Conservation (phyloP, 1,140 invertebrate genomes). For the Yoshiicerus persimilis region DNA sequence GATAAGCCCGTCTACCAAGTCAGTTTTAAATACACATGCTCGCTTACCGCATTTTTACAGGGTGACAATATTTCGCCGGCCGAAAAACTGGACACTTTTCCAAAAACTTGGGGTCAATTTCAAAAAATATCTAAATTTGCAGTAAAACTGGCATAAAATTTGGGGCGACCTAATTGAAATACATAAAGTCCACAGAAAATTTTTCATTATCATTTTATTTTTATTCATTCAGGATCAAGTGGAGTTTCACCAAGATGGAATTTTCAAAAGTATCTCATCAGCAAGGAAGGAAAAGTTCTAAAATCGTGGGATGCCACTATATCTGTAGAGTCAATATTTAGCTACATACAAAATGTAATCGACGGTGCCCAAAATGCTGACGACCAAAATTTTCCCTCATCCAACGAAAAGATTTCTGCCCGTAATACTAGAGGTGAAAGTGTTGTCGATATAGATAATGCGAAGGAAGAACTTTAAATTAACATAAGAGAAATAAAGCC, state of each 20-base stretch:
- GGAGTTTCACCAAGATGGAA: constrained; percentile 57
- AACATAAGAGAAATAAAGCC: neutral
- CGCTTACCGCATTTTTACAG: no score
- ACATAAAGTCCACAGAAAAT: no score
- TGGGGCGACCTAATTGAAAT: no score
- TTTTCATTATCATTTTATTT: no score
- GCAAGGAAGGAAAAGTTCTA: constrained; percentile 55
- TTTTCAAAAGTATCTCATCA: constrained; percentile 62
- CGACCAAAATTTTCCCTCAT: neutral
- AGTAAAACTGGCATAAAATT: no score
- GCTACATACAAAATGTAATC: constrained; percentile 48
- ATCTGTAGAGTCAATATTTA: constrained; percentile 56
- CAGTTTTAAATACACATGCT: no score
- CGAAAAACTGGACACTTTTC: no score
- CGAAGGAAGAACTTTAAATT: neutral
- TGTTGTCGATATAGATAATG: neutral
- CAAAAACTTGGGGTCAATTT: no score
- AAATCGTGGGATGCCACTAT: constrained; percentile 56
- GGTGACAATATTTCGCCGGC: no score
- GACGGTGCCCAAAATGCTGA: neutral
- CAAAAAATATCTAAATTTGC: no score
- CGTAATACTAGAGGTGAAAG: neutral
- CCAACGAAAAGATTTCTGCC: no score
- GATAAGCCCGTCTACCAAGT: no score
- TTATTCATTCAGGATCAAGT: neutral